A percentile compares a stretch with the other conserved stretches of the same genome.
Evolutionary conservation across 1,140 invertebrate species (phyloP).

Genomic region (Callitettix versicolor): DNA sequence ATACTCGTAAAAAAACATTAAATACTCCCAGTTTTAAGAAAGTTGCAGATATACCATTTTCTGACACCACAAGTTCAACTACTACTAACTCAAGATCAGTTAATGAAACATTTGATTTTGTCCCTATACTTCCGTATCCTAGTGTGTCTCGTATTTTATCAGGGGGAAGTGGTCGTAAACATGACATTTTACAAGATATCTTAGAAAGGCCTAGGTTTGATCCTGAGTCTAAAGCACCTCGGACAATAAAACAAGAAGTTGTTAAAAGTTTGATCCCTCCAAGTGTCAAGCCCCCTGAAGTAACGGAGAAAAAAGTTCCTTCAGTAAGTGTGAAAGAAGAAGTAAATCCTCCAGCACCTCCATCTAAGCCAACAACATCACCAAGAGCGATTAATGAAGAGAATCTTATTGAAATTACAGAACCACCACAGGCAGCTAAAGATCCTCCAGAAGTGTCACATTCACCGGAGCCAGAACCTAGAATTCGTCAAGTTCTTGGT

Average conservation of each 20-base stretch:
- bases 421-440: slow-evolving; percentile 13
- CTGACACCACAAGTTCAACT: slow-evolving; percentile 25
- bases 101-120: slow-evolving; percentile 43
- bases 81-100: slow-evolving; percentile 23
- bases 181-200: slow-evolving; percentile 49
- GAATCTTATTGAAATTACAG: slow-evolving; percentile 13
- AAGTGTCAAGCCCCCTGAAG: slow-evolving; percentile 11
- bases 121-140: slow-evolving; percentile 48
- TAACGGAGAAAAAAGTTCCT: slow-evolving; percentile 2
- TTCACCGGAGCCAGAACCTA: slow-evolving; percentile 25
- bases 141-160: slow-evolving; percentile 69
- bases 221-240: slow-evolving; percentile 21
- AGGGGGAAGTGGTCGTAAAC: slow-evolving; percentile 66
- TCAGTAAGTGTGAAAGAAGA: slow-evolving; percentile 7
- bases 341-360: neutral
- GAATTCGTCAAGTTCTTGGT: slow-evolving; percentile 32
- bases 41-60: slow-evolving; percentile 24
- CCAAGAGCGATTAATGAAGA: slow-evolving; percentile 19
- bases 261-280: slow-evolving; percentile 22
- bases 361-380: neutral
- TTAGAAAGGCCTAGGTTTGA: slow-evolving; percentile 22
- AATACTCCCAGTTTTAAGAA: slow-evolving; percentile 48
- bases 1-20: slow-evolving; percentile 49
- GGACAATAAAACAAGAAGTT: slow-evolving; percentile 25
- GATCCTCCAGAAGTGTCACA: slow-evolving; percentile 18